Evolutionary conservation across 2,113 vertebrate genomes (phyloP).

Genomic region (Cinclus cinclus): DNA sequence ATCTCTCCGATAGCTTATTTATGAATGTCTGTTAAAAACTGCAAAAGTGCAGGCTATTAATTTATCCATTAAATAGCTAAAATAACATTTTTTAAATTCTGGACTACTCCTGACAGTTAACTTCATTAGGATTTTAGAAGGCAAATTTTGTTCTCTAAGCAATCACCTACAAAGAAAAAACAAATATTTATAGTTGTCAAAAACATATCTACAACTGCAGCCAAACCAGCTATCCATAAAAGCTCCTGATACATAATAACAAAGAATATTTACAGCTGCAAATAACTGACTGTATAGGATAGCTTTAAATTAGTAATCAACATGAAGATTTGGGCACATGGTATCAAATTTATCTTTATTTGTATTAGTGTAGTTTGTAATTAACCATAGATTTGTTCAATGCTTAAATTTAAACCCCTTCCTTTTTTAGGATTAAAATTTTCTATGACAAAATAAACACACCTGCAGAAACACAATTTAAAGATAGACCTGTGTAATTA

Average conservation of each 20-base stretch:
- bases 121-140: conserved; percentile 17
- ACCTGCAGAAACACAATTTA: conserved; percentile 34
- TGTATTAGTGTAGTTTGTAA: conserved; percentile 32
- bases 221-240: conserved; percentile 28
- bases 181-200: background rate
- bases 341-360: conserved; percentile 45
- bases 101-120: background rate
- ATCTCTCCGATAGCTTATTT: background rate
- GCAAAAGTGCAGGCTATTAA: background rate
- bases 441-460: conserved; percentile 26
- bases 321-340: background rate
- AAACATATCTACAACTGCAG: background rate
- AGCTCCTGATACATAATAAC: background rate
- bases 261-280: conserved; percentile 48
- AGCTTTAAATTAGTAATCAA: conserved; percentile 54
- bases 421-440: background rate
- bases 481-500: background rate
- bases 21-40: background rate
- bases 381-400: conserved; percentile 18
- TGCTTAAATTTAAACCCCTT: background rate
- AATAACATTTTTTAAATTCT: conserved; percentile 25
- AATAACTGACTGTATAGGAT: background rate
- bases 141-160: conserved; percentile 22
- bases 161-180: conserved; percentile 34
- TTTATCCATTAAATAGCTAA: conserved; percentile 46